Conservation (phyloP, 2,113 vertebrate species). For the Cephalopterus ornatus region DNA sequence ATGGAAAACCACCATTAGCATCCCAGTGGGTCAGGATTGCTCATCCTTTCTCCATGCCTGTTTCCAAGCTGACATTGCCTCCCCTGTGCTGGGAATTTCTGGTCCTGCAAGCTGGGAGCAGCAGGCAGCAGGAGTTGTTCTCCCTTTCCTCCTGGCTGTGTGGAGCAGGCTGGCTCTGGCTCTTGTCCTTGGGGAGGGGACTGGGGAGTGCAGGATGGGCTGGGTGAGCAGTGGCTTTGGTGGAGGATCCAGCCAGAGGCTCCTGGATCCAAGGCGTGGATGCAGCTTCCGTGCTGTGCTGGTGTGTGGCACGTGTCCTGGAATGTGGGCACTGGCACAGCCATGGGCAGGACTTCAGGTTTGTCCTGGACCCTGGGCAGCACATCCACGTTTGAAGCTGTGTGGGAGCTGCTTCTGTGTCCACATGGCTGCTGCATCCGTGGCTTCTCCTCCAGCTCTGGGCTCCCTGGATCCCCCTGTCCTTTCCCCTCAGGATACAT, state of each 20-base stretch:
- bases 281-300: background rate
- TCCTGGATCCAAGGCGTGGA: background rate
- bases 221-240: accelerated
- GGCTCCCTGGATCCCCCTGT: background rate
- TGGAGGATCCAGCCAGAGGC: background rate
- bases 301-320: background rate
- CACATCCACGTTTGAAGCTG: background rate
- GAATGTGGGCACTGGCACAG: accelerated
- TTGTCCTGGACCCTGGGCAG: background rate
- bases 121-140: accelerated
- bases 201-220: accelerated
- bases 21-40: accelerated
- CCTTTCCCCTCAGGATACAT: accelerated
- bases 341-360: background rate
- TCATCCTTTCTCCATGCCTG: background rate
- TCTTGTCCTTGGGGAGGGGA: background rate
- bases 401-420: too few species aligned
- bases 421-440: accelerated
- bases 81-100: background rate
- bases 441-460: background rate
- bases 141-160: background rate
- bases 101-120: background rate
- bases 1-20: accelerated
- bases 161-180: background rate
- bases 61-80: background rate